phyloP scores from a whole-genome alignment of 2,888 invertebrate genomes.

The Trissoscelio sp. region DNA sequence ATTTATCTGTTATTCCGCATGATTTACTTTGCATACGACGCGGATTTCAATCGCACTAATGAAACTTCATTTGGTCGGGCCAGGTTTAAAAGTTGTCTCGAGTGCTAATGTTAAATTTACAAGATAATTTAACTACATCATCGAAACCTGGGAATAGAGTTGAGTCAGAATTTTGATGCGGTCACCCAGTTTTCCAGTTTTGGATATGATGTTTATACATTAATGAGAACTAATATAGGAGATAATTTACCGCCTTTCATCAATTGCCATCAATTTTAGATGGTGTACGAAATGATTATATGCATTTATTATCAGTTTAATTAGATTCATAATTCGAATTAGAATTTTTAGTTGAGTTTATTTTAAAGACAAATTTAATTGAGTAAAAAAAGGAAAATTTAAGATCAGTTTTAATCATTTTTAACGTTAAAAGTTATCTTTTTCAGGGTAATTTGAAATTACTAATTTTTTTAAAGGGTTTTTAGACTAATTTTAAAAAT shows the following conservation, averaged over 20 bases:
- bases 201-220: background rate
- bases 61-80: constrained; percentile 15
- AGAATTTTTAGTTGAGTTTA: no score
- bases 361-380: no score
- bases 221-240: background rate
- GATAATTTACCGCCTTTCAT: background rate
- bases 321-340: no score
- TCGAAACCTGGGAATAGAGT: constrained; percentile 6
- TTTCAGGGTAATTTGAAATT: no score
- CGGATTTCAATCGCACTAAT: constrained; percentile 41
- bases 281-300: no score
- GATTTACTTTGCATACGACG: constrained; percentile 44
- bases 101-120: constrained; percentile 11
- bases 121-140: constrained; percentile 10
- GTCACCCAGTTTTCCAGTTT: constrained; percentile 23
- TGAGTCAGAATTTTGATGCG: constrained; percentile 5
- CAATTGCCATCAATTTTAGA: no score
- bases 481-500: no score
- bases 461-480: no score
- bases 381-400: no score
- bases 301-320: no score
- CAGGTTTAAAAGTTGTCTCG: constrained; percentile 14
- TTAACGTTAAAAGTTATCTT: no score
- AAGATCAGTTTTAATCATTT: no score
- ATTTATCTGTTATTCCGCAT: constrained; percentile 49